Base-by-base conservation (phyloP, 1,140 invertebrate species). In the Sarcophaga bullata region DNA sequence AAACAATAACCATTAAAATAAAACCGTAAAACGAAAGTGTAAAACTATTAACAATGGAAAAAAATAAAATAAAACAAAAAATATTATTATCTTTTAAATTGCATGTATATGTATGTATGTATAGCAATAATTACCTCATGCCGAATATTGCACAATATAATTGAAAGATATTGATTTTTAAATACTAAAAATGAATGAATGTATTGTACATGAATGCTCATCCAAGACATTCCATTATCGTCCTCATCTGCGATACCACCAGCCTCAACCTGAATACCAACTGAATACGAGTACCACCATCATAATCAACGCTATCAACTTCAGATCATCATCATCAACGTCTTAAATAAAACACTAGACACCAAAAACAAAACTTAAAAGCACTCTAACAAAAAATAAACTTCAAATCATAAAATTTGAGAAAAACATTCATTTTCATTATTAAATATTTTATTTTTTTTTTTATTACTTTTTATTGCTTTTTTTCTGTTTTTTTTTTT, bases 351-450 rank as follows among this genome's bases (percentile, higher is more conserved):
- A 37, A 37, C 25, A n/a, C 54, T 58, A 7, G 54, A n/a, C n/a
- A 58, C 15, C 15, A 58, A 15, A n/a, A 58, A n/a, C 13, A 15
- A 58, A 58, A 58, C 54, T n/a, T n/a, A 62, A 8, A 7, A 7
- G 6, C 1, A 37, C 25, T 15, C 54, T 15, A 7, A 37, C 25
- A n/a, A n/a, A n/a, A 3, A 5, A 58, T 13, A n/a, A 58, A n/a
- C 13, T 7, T 37, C 25, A 58, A 58, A 58, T n/a, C 54, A 75
- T 75, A 48, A 48, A 19, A n/a, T 76, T 76, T 76, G 47, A 50
- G 46, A 48, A 76, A 48, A 47, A 76, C 15, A 58, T 68, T 68
- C 17, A 19, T 17, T 68, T 68, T 68, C 62, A 68, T 68, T 68
- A 19, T 68, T 68, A 68, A 37, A 37, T 37, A 37, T 37, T 37